Conservation (phyloP, 2,888 invertebrate genomes). For the Rhimphoctona megacephalus region DNA sequence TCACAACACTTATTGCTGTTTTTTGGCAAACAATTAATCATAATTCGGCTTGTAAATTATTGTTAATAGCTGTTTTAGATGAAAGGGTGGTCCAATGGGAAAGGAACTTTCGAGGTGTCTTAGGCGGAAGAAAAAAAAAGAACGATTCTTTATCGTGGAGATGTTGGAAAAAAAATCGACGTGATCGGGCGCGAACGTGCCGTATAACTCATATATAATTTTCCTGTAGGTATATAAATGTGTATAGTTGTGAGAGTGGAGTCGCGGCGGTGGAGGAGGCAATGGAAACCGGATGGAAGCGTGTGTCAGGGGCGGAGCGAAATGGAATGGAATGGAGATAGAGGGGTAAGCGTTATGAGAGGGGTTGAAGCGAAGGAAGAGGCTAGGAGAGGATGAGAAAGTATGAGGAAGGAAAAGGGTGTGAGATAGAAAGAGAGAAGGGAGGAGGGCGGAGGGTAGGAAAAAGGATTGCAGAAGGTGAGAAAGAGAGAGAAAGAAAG, state of each 20-base stretch:
- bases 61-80: conserved; percentile 16
- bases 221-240: conserved; percentile 21
- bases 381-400: conserved; percentile 52
- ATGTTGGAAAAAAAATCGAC: conserved; percentile 31
- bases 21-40: conserved; percentile 20
- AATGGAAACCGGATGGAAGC: conserved; percentile 66
- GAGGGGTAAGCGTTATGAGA: conserved; percentile 68
- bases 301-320: conserved; percentile 72
- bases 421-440: neutral
- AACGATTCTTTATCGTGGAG: conserved; percentile 30
- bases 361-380: conserved; percentile 63
- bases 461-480: neutral
- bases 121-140: conserved; percentile 11
- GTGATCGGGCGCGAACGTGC: conserved; percentile 28
- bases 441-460: neutral
- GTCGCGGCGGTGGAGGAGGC: conserved; percentile 47
- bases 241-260: conserved; percentile 27
- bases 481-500: conserved; percentile 15
- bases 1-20: neutral
- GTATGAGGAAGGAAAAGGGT: conserved; percentile 21
- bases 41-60: conserved; percentile 16
- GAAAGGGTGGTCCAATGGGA: neutral
- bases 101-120: neutral
- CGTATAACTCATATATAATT: conserved; percentile 28
- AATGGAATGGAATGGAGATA: conserved; percentile 70